Evolutionary conservation across 2,797 vertebrate species (phyloP), one percentile per base, ranked within the genome.

Genomic region (Silurus aristotelis): DNA sequence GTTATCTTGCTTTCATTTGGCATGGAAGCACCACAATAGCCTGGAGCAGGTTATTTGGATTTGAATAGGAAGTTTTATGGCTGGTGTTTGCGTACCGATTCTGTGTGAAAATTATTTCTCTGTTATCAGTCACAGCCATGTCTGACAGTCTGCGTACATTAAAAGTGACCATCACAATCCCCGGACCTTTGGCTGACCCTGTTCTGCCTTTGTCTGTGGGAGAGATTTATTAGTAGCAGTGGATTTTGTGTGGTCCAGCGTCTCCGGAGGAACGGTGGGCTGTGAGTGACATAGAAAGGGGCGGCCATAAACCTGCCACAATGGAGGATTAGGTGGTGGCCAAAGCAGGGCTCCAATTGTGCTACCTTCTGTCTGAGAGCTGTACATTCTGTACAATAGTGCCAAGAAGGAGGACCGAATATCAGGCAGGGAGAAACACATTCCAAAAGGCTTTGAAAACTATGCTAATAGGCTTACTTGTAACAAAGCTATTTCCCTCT

Each of bases 401-500:
- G 84, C 83, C 80, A 68, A 88, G 84, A 82, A 89, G 83, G 84
- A 89, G 83, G 63, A 80, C 61, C 72, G 52, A 84, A 81, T 77
- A 79, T 55, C 73, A 64, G 83, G 78, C 86, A 87, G 63, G 67
- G 87, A 67, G 83, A 86, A 77, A 83, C 86, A 58, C 87, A 88
- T 88, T 89, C 86, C 89, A 86, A 85, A 82, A 84, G 88, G 88
- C 91, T 89, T 85, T 90, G 89, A 87, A 91, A 90, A 89, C 89
- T 89, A 89, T 87, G 90, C 87, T 90, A 90, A 91, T 89, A 87
- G 86, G 87, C 86, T 90, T 90, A 88, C 84, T 89, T 89, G 86
- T 89, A 88, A 86, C 84, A 90, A 88, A 86, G 86, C 75, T 79
- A 87, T 85, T 89, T 87, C 72, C 22, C 82, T 87, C 72, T 77